phyloP scores from a whole-genome alignment of 2,797 vertebrate species.

The Lutjanus argentimaculatus region DNA sequence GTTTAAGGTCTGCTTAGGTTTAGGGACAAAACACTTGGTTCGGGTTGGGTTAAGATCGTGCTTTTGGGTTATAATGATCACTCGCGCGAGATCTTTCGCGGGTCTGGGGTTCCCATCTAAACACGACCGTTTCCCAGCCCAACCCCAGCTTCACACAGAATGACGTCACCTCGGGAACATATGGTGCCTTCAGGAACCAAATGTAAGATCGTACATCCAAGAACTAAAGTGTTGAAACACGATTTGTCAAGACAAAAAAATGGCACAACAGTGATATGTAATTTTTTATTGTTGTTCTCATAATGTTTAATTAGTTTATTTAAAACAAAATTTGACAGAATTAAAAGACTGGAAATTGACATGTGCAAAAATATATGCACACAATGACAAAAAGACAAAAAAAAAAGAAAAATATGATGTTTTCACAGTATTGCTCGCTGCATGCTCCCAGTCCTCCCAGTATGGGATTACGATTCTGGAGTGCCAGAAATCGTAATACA shows the following conservation, averaged over 20 bases:
- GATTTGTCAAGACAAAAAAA: neutral
- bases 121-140: slow-evolving; percentile 33
- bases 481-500: too few relatives aligned
- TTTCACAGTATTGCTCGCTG: neutral
- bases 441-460: neutral
- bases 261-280: neutral
- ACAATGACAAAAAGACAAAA: neutral
- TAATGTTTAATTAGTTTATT: neutral
- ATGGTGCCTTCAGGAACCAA: slow-evolving; percentile 53
- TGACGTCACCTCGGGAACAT: slow-evolving; percentile 72
- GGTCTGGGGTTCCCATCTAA: too few relatives aligned
- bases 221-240: neutral
- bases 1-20: too few relatives aligned
- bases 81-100: too few relatives aligned
- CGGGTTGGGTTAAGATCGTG: too few relatives aligned
- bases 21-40: too few relatives aligned
- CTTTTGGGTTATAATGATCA: too few relatives aligned
- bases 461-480: too few relatives aligned
- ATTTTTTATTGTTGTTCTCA: neutral
- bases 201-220: slow-evolving; percentile 21
- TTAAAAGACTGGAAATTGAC: neutral
- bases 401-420: neutral
- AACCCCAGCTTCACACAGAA: slow-evolving; percentile 39
- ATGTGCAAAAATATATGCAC: neutral
- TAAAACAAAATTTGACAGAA: neutral